Evolutionary conservation across 2,888 invertebrate species (phyloP).

Genomic region (Euzetes globulus): DNA sequence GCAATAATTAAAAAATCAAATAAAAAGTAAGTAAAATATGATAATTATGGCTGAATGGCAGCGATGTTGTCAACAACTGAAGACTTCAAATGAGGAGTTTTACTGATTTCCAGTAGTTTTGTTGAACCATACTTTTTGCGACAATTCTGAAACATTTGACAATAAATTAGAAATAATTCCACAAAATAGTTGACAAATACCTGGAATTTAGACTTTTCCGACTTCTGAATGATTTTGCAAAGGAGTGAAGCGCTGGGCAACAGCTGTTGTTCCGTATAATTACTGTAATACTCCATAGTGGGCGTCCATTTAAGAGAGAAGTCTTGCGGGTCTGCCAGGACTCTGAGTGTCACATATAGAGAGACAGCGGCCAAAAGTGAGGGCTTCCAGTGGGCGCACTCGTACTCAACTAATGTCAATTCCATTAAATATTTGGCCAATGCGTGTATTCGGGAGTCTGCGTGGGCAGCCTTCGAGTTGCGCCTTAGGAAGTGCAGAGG

Average conservation of each 20-base stretch:
- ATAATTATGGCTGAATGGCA: constrained; percentile 28
- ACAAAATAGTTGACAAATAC: constrained; percentile 44
- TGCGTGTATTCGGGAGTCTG: constrained; percentile 61
- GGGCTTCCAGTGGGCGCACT: constrained; percentile 64
- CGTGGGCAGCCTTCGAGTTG: constrained; percentile 55
- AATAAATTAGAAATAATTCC: too few relatives aligned
- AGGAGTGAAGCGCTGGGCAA: constrained; percentile 61
- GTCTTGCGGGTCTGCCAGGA: constrained; percentile 45
- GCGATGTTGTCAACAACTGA: constrained; percentile 41
- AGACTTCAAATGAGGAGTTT: constrained; percentile 46
- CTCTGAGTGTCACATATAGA: constrained; percentile 61
- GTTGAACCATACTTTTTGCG: constrained; percentile 49
- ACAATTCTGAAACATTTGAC: constrained; percentile 47
- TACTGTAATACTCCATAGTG: constrained; percentile 66
- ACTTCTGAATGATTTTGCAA: constrained; percentile 60
- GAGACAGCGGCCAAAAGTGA: constrained; percentile 77
- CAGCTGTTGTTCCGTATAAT: constrained; percentile 62
- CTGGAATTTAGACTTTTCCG: constrained; percentile 63
- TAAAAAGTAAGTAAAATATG: constrained; percentile 1
- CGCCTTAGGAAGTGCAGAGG: constrained; percentile 82
- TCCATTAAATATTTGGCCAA: constrained; percentile 88
- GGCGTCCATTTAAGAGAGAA: constrained; percentile 59
- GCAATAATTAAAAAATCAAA: constrained; percentile 29
- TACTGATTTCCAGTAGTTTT: constrained; percentile 49
- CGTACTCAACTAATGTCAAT: constrained; percentile 69